Evolutionary conservation across 2,888 invertebrate species (phyloP).

Genomic region (Azorinus chamasolen): DNA sequence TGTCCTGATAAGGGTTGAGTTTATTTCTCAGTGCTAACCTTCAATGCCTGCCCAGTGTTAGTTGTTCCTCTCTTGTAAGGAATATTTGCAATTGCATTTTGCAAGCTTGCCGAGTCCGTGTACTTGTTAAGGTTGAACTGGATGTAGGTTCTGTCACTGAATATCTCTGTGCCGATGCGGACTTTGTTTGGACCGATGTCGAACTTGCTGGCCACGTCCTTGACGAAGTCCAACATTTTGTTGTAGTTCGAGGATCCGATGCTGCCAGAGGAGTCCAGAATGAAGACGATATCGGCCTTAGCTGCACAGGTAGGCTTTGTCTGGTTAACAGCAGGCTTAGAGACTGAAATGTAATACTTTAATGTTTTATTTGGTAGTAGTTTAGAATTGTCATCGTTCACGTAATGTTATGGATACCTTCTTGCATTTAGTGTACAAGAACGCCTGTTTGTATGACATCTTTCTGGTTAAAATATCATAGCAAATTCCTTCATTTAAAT

Average conservation of each 20-base stretch:
- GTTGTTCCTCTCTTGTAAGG: constrained; percentile 79
- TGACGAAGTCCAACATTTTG: constrained; percentile 77
- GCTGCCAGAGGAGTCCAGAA: constrained; percentile 82
- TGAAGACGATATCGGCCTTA: constrained; percentile 80
- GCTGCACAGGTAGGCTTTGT: constrained; percentile 68
- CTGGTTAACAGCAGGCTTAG: constrained; percentile 44
- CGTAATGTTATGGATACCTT: too few species aligned
- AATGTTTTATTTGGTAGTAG: too few species aligned
- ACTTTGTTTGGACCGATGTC: constrained; percentile 75
- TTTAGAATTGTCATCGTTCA: too few species aligned
- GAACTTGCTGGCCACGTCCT: constrained; percentile 73
- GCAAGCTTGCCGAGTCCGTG: constrained; percentile 62
- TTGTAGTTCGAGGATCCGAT: constrained; percentile 77
- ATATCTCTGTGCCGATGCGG: constrained; percentile 74
- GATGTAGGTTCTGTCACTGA: constrained; percentile 74
- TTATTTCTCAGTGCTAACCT: too few species aligned
- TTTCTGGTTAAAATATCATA: too few species aligned
- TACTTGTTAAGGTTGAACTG: constrained; percentile 80
- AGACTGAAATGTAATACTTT: constrained; percentile 59
- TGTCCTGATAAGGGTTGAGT: too few species aligned
- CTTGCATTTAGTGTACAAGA: too few species aligned
- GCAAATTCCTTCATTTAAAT: too few species aligned
- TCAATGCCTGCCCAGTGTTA: constrained; percentile 78
- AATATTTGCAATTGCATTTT: constrained; percentile 76
- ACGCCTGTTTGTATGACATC: too few species aligned